Percentiles rank a stretch among this genome's conserved stretches.
phyloP scores from a whole-genome alignment of 2,888 invertebrate genomes.

The Cerceris rybyensis region DNA sequence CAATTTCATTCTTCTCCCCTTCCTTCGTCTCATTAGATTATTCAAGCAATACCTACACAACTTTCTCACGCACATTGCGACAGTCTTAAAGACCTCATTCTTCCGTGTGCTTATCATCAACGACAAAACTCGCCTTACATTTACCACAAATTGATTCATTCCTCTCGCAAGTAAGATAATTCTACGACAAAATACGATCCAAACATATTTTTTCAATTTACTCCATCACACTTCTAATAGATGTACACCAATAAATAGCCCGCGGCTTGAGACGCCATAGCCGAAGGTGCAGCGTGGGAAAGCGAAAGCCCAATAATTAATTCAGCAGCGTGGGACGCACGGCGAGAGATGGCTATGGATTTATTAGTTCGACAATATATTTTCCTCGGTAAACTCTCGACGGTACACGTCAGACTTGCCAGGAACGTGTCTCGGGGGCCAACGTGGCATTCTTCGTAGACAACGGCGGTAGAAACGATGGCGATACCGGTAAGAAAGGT shows the following conservation, averaged over 20 bases:
- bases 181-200: too few species aligned
- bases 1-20: too few species aligned
- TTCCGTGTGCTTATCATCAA: too few species aligned
- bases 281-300: slow-evolving; percentile 21
- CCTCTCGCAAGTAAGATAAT: too few species aligned
- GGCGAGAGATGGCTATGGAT: slow-evolving; percentile 30
- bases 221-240: neutral
- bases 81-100: too few species aligned
- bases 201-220: neutral
- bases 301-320: slow-evolving; percentile 43
- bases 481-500: slow-evolving; percentile 46
- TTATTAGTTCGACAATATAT: slow-evolving; percentile 33
- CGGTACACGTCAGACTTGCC: slow-evolving; percentile 34
- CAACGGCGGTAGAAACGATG: neutral
- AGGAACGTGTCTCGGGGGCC: slow-evolving; percentile 6
- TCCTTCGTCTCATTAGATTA: too few species aligned
- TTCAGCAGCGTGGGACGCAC: slow-evolving; percentile 20
- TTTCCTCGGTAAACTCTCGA: neutral
- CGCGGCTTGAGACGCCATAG: neutral
- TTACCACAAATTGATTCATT: too few species aligned
- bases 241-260: too few species aligned
- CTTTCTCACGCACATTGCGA: too few species aligned
- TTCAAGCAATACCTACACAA: too few species aligned
- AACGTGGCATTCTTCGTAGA: slow-evolving; percentile 6
- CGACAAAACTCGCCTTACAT: too few species aligned